Evolutionary conservation across 2,797 vertebrate genomes (phyloP).

Genomic region (Hypotaenidia okinawae): DNA sequence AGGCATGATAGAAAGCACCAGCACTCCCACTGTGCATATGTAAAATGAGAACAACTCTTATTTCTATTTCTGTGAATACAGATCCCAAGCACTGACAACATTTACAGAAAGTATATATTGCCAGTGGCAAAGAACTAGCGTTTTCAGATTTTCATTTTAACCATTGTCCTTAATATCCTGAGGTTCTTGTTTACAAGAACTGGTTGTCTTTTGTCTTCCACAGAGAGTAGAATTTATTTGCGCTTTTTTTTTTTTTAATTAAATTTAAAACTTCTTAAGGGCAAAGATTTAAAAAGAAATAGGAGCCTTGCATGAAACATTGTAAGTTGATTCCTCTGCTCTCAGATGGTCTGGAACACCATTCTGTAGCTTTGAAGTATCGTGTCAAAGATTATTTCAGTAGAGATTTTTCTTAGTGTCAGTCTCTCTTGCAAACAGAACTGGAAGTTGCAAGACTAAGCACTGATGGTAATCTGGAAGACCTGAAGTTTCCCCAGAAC

Average conservation of each 20-base stretch:
- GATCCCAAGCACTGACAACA: constrained; percentile 47
- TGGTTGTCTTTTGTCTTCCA: constrained; percentile 49
- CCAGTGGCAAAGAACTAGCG: constrained; percentile 13
- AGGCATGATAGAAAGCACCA: constrained; percentile 48
- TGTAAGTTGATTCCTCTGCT: neutral
- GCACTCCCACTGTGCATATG: constrained; percentile 43
- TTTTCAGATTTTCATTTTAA: constrained; percentile 61
- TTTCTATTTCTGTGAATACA: constrained; percentile 49
- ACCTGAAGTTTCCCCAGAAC: constrained; percentile 94
- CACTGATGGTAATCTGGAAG: constrained; percentile 94
- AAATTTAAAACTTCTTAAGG: constrained; percentile 24
- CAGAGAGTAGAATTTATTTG: constrained; percentile 32
- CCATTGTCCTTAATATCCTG: constrained; percentile 49
- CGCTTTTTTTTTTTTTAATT: neutral
- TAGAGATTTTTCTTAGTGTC: constrained; percentile 17
- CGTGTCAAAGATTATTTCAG: neutral
- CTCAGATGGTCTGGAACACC: neutral
- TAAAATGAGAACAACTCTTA: constrained; percentile 49
- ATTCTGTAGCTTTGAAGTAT: neutral
- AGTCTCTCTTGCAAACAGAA: constrained; percentile 80
- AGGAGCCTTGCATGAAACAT: neutral
- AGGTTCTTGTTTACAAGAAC: constrained; percentile 51
- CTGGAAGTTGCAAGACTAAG: constrained; percentile 96
- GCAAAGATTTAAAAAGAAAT: constrained; percentile 22
- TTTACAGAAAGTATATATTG: constrained; percentile 35